Conservation (phyloP, 2,797 vertebrate species). For the Typhlichthys eigenmanni region DNA sequence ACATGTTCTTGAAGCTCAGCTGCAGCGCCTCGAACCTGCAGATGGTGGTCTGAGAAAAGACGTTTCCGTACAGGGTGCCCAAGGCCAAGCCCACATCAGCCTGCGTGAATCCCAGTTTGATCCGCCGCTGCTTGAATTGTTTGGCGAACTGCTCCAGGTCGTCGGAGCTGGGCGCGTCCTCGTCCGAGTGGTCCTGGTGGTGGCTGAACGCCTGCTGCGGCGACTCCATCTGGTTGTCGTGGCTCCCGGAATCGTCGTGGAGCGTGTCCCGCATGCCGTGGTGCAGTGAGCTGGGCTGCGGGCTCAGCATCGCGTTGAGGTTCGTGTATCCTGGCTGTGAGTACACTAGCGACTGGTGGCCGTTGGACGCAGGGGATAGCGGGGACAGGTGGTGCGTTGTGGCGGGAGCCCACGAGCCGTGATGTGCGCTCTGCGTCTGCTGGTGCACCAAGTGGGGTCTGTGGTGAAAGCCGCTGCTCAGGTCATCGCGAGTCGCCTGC, state of each 20-base stretch:
- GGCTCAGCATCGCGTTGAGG: slow-evolving; percentile 91
- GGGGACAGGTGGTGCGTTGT: slow-evolving; percentile 91
- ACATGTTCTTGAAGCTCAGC: slow-evolving; percentile 98
- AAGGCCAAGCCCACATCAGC: slow-evolving; percentile 94
- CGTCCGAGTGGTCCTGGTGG: slow-evolving; percentile 90
- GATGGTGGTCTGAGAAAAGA: slow-evolving; percentile 97
- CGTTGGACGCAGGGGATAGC: slow-evolving; percentile 87
- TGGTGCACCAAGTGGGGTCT: slow-evolving; percentile 92
- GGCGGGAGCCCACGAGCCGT: slow-evolving; percentile 88
- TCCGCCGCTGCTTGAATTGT: slow-evolving; percentile 95
- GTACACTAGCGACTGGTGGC: slow-evolving; percentile 92
- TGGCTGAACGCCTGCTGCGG: slow-evolving; percentile 89
- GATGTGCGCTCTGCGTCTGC: slow-evolving; percentile 83
- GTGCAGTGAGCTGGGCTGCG: slow-evolving; percentile 87
- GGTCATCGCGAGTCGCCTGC: slow-evolving; percentile 84
- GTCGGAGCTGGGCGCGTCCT: slow-evolving; percentile 94
- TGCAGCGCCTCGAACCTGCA: slow-evolving; percentile 96
- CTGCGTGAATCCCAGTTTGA: slow-evolving; percentile 97
- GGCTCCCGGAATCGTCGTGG: slow-evolving; percentile 86
- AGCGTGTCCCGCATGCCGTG: slow-evolving; percentile 91
- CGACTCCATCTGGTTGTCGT: slow-evolving; percentile 89
- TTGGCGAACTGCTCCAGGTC: slow-evolving; percentile 98
- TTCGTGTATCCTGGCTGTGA: slow-evolving; percentile 92
- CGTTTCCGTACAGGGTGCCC: slow-evolving; percentile 94
- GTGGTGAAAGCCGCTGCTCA: slow-evolving; percentile 88